These are phyloP conservation scores for Augiades crinisus DNA, from an alignment of 2,888 invertebrate genomes.

Conservation along the genomic window DNA sequence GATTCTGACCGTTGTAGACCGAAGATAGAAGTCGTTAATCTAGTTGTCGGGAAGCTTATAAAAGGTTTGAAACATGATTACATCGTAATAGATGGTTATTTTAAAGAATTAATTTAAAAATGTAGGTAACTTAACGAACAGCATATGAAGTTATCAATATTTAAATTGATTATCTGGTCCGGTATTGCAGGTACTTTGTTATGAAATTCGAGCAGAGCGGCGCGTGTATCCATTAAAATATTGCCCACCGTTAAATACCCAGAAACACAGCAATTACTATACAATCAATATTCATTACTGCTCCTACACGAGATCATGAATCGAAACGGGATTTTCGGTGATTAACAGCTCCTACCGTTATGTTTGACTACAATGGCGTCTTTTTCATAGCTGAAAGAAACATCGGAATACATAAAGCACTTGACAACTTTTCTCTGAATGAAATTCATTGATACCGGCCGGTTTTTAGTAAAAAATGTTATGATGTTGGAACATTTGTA, in stretches of 20 bases:
- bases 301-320: slow-evolving; percentile 28
- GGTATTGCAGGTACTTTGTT: slow-evolving; percentile 11
- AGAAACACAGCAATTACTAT: slow-evolving; percentile 23
- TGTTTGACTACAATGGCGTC: slow-evolving; percentile 21
- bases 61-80: no score
- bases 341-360: slow-evolving; percentile 29
- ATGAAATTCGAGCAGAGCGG: slow-evolving; percentile 8
- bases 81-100: no score
- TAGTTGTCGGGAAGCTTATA: no score
- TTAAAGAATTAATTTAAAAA: no score
- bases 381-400: slow-evolving; percentile 28
- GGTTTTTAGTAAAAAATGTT: slow-evolving; percentile 43
- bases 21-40: no score
- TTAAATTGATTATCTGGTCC: slow-evolving; percentile 13
- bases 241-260: slow-evolving; percentile 31
- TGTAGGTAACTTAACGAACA: background rate
- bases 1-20: no score
- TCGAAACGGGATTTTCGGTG: slow-evolving; percentile 28
- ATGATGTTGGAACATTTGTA: slow-evolving; percentile 45
- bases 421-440: slow-evolving; percentile 42
- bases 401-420: slow-evolving; percentile 26
- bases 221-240: slow-evolving; percentile 23
- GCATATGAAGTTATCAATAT: slow-evolving; percentile 16
- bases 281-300: slow-evolving; percentile 36
- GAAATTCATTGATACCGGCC: slow-evolving; percentile 32